A percentile compares a stretch with the other conserved stretches of the same genome.
Evolutionary conservation across 1,140 invertebrate genomes (phyloP).

Genomic region (Drosophila nikananu): DNA sequence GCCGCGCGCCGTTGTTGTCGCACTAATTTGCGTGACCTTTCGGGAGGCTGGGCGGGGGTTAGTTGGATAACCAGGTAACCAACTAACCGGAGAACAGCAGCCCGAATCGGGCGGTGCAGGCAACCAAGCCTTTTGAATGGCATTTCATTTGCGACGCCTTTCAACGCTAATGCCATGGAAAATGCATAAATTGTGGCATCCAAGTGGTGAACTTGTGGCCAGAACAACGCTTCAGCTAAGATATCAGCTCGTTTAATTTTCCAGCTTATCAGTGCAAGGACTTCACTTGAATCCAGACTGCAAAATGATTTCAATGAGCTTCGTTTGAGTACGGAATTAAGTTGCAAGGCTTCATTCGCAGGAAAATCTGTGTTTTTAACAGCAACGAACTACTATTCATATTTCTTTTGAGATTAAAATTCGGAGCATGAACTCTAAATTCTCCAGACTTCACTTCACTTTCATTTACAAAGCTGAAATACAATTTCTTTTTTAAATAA

Average conservation of each 20-base stretch:
- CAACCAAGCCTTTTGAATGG: conserved; percentile 67
- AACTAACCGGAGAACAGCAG: conserved; percentile 47
- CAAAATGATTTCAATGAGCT: conserved; percentile 15
- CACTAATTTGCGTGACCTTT: conserved; percentile 81
- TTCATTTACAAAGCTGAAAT: background rate
- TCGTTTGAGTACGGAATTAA: background rate
- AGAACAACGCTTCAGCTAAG: conserved; percentile 55
- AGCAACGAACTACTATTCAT: background rate
- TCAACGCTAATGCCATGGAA: conserved; percentile 79
- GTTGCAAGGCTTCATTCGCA: background rate
- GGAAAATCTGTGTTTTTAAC: background rate
- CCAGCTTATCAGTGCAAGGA: conserved; percentile 34
- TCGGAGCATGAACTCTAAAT: too few species aligned
- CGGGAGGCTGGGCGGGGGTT: background rate
- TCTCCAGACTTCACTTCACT: background rate
- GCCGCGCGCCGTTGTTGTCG: conserved; percentile 45
- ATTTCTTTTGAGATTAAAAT: too few species aligned
- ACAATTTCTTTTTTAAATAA: background rate
- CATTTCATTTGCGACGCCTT: conserved; percentile 78
- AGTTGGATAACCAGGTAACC: conserved; percentile 48
- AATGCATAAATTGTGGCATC: conserved; percentile 79
- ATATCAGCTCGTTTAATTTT: conserved; percentile 41
- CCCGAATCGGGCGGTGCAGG: conserved; percentile 10
- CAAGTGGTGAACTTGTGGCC: conserved; percentile 60
- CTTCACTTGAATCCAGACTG: conserved; percentile 26